Base-by-base conservation (phyloP, 2,797 vertebrate genomes). In the Bufotes viridis region DNA sequence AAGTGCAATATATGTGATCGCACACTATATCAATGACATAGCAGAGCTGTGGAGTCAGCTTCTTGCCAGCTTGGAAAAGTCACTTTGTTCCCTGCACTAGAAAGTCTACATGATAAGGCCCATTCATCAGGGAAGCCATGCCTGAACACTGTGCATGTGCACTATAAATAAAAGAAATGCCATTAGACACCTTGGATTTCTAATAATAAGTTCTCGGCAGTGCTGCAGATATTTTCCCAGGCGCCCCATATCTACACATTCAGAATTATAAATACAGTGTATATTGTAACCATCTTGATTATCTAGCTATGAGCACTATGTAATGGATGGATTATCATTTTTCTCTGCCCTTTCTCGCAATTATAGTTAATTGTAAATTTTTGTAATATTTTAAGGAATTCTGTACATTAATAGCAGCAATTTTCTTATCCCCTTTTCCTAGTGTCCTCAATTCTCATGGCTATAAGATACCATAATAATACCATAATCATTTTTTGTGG, bases 331-430 rank as follows among this genome's bases (percentile, higher is more conserved):
- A 42, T 42, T 5, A 42, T 42, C 4, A 42, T 42, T 42, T 42
- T 42, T 42, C 42, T 42, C 42, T 42, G 42, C 42, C 42, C 42
- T 42, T 42, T 42, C 42, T 42, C 42, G 42, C 42, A 5, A 42
- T 42, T 42, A 42, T 2, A 42, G 2, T 42, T 42, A 42, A 0
- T 42, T 34, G 3, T 34, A 34, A 34, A 1, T 72, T 78, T 88
- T 79, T 81, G 60, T 75, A 65, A 75, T 81, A 61, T 81, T 85
- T 65, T 81, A 55, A 81, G 57, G 24, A 63, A 53, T 76, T 63
- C 34, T 81, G 17, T 42, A 14, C 55, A 57, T 20, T 84, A 85
- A 72, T 81, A 26, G 80, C 60, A 75, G 58, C 70, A 82, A 76
- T 82, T 82, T 87, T 29, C 57, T 12, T 57, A 75, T 17, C 69